Evolutionary conservation across 2,797 vertebrate species (phyloP).

Genomic region (Chelmon rostratus): DNA sequence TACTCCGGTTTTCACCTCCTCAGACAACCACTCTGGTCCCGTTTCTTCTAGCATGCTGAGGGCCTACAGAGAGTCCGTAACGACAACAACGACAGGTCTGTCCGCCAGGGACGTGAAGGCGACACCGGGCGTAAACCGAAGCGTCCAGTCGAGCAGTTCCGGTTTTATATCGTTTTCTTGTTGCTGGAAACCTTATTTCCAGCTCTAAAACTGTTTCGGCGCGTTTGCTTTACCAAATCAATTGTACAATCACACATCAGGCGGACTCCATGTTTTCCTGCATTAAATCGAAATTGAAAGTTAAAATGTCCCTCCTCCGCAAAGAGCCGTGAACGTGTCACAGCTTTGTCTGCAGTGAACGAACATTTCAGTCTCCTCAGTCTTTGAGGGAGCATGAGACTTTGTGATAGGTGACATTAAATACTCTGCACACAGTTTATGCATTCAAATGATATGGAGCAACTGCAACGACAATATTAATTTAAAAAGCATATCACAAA

Average conservation of each 20-base stretch:
- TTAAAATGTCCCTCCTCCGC: slow-evolving; percentile 20
- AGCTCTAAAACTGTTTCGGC: accelerated
- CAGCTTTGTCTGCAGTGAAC: neutral
- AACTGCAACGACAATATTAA: too few relatives aligned
- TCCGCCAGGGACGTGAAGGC: neutral
- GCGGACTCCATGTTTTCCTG: slow-evolving; percentile 44
- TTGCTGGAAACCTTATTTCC: too few relatives aligned
- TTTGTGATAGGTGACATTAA: neutral
- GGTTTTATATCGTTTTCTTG: neutral
- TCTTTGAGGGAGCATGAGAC: too few relatives aligned
- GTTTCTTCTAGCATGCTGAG: slow-evolving; percentile 71
- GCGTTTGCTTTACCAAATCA: neutral
- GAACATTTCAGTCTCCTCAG: neutral
- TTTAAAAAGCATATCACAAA: neutral
- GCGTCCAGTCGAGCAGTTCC: neutral
- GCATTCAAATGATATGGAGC: too few relatives aligned
- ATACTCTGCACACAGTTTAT: neutral
- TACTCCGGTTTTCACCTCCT: slow-evolving; percentile 85
- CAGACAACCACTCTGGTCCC: slow-evolving; percentile 68
- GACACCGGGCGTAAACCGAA: neutral
- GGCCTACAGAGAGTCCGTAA: neutral
- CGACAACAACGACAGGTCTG: neutral
- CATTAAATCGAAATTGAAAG: slow-evolving; percentile 68
- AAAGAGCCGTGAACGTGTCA: neutral
- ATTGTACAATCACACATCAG: neutral